Evolutionary conservation across 2,797 vertebrate species (phyloP), one percentile per base, ranked within the genome.

Genomic region (Pseudomugil gertrudae): DNA sequence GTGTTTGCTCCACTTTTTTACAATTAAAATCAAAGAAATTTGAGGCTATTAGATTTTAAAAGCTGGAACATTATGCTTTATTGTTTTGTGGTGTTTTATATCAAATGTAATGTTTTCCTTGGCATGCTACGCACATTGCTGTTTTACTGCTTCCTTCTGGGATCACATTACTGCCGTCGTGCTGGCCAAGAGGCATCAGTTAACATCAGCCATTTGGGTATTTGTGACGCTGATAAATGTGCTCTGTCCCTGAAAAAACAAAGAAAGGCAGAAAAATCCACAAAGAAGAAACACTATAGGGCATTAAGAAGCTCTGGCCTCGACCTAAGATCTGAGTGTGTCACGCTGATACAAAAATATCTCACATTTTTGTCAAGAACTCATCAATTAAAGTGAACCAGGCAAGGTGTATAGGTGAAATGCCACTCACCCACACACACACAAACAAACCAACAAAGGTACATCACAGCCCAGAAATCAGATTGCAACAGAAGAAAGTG

Each of bases 401-500:
- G n/a, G n/a, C n/a, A n/a, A n/a, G n/a, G n/a, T n/a, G n/a, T n/a
- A n/a, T n/a, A n/a, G n/a, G n/a, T n/a, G n/a, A n/a, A n/a, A n/a
- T n/a, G n/a, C n/a, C n/a, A n/a, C n/a, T n/a, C n/a, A n/a, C n/a
- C n/a, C n/a, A n/a, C n/a, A n/a, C n/a, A n/a, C n/a, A n/a, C n/a
- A n/a, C n/a, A n/a, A n/a, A n/a, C n/a, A n/a, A n/a, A n/a, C n/a
- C n/a, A n/a, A 17, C 23, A 52, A 50, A 62, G 5, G 48, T 29
- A 55, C 47, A 79, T 69, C 78, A 67, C 36, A 3, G 64, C 27
- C 2, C 0, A 47, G 69, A 6, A 75, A 77, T 73, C 57, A 7
- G 40, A 78, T 73, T 69, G 29, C 60, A 72, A 19, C 66, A 63
- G 68, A 6, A n/a, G 45, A 75, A 67, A 59, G 51, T 55, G 74